A percentile compares a stretch with the other conserved stretches of the same genome.
These are phyloP conservation scores for Rana temporaria DNA, from an alignment of 2,113 vertebrate genomes.

Conservation along the genomic window DNA sequence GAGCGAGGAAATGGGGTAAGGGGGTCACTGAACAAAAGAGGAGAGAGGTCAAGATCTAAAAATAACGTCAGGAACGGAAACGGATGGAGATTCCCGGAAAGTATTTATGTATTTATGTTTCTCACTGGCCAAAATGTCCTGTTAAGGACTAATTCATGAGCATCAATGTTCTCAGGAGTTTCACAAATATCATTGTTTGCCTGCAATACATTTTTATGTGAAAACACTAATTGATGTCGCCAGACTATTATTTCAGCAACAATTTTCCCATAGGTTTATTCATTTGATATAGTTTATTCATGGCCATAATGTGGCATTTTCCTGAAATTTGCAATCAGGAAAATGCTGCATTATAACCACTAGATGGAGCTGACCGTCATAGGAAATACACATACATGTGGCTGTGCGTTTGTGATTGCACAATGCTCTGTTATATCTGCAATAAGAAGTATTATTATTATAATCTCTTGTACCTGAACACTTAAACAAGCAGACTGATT, in stretches of 20 bases:
- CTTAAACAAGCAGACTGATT: neutral
- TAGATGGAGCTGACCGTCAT: too few relatives aligned
- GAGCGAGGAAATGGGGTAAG: slow-evolving; percentile 27
- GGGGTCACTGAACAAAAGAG: neutral
- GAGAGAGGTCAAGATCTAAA: slow-evolving; percentile 31
- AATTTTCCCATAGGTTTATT: too few relatives aligned
- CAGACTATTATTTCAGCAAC: too few relatives aligned
- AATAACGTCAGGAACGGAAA: slow-evolving; percentile 21
- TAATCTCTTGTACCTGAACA: neutral
- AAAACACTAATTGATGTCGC: too few relatives aligned
- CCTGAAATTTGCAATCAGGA: too few relatives aligned
- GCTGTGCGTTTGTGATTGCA: neutral
- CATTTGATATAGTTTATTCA: too few relatives aligned
- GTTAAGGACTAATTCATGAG: neutral
- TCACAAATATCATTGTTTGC: too few relatives aligned
- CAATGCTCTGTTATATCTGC: neutral
- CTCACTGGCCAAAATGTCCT: neutral
- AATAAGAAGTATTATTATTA: neutral
- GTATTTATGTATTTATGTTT: slow-evolving; percentile 10
- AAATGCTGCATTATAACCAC: too few relatives aligned
- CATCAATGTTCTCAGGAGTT: too few relatives aligned
- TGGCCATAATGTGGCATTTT: too few relatives aligned
- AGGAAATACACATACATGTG: too few relatives aligned
- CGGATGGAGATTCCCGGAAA: neutral
- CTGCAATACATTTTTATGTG: too few relatives aligned